A percentile compares a stretch with the other conserved stretches of the same genome.
phyloP scores from a whole-genome alignment of 2,113 vertebrate genomes.

The human region DNA sequence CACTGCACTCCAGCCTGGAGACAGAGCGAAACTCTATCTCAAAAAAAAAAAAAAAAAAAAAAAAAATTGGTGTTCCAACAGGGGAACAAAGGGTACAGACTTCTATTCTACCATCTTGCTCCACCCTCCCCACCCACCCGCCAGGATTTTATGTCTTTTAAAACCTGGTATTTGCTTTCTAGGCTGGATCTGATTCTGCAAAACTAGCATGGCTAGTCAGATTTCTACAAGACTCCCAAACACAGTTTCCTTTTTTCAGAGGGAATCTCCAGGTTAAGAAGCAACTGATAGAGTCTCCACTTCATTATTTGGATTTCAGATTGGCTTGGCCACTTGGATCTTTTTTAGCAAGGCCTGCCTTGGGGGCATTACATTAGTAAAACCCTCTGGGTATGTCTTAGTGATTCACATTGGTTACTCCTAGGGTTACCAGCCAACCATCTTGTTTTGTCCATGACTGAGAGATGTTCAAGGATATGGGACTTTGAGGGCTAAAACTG shows the following conservation, averaged over 20 bases:
- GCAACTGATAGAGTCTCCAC: background rate
- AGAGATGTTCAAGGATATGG: background rate
- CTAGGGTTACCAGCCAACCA: background rate
- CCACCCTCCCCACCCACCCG: background rate
- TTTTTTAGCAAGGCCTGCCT: background rate
- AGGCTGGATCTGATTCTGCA: background rate
- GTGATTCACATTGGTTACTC: background rate
- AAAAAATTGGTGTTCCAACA: no score
- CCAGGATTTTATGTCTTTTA: constrained; percentile 7
- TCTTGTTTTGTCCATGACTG: background rate
- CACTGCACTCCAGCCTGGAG: no score
- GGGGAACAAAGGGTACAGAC: no score
- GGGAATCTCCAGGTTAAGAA: background rate
- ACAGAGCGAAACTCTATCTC: no score
- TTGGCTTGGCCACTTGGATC: constrained; percentile 13
- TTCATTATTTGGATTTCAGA: background rate
- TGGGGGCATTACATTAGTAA: constrained; percentile 3
- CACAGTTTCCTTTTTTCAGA: constrained; percentile 13
- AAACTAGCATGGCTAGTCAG: background rate
- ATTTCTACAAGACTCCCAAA: constrained; percentile 25
- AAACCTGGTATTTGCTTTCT: constrained; percentile 13
- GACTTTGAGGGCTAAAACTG: background rate
- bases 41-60: no score
- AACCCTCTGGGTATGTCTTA: background rate
- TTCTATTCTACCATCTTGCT: no score